Conservation (phyloP, 2,888 invertebrate genomes). For the Caenorhabditis japonica region DNA sequence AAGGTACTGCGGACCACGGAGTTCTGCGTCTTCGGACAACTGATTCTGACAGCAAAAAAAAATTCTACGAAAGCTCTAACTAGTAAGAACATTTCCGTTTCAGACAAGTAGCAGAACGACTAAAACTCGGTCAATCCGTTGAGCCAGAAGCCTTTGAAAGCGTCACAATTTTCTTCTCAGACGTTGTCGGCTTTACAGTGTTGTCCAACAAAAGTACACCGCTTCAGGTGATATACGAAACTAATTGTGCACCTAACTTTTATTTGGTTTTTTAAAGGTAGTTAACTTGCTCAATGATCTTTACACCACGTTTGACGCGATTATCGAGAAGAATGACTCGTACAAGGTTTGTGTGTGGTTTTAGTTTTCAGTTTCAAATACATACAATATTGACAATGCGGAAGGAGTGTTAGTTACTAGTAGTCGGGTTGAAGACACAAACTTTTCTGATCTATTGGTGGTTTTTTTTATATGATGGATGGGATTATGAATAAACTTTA, state of each 20-base stretch:
- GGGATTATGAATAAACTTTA: conserved; percentile 1
- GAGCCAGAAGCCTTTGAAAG: conserved; percentile 71
- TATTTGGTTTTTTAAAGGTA: too few relatives aligned
- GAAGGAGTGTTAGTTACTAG: too few relatives aligned
- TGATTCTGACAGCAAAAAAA: not conserved
- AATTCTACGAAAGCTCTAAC: not conserved
- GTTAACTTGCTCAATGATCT: conserved; percentile 75
- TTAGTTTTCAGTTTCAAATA: too few relatives aligned
- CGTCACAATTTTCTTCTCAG: conserved; percentile 73
- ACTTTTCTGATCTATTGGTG: conserved; percentile 15
- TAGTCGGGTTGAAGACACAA: conserved; percentile 4
- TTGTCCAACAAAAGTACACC: conserved; percentile 70
- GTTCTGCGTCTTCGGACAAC: too few relatives aligned
- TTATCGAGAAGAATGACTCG: conserved; percentile 73
- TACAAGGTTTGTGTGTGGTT: conserved; percentile 67
- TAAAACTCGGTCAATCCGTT: conserved; percentile 72
- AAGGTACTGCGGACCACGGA: too few relatives aligned
- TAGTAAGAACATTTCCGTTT: too few relatives aligned
- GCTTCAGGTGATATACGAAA: conserved; percentile 59
- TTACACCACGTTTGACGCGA: conserved; percentile 73
- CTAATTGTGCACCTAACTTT: too few relatives aligned
- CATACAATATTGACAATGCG: conserved; percentile 34
- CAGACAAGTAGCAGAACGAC: conserved; percentile 74
- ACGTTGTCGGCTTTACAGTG: conserved; percentile 71
- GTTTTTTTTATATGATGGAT: conserved; percentile 10